These are phyloP conservation scores for Parauchenoglanis punctatus DNA, from an alignment of 2,797 vertebrate species.

Conservation along the genomic window DNA sequence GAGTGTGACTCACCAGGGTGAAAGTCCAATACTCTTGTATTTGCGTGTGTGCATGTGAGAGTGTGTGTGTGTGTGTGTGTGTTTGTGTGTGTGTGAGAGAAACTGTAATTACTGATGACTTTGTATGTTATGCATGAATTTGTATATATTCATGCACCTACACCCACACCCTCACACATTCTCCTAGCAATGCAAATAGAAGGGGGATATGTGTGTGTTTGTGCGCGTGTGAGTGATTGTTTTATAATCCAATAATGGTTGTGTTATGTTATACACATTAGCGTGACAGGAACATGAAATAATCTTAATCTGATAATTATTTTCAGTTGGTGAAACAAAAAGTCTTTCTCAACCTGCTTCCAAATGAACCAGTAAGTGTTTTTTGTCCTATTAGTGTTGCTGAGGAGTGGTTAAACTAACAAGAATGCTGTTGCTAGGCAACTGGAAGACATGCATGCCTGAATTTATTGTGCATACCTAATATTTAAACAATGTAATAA, in stretches of 20 bases:
- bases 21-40: slow-evolving; percentile 21
- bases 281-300: background rate
- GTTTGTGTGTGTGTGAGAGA: background rate
- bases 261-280: background rate
- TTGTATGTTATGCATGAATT: background rate
- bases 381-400: background rate
- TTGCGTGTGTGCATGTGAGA: slow-evolving; percentile 1
- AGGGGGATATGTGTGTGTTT: too few species aligned
- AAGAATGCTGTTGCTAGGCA: background rate
- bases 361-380: background rate
- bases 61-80: background rate
- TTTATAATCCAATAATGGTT: background rate
- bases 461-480: background rate
- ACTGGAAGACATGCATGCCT: background rate
- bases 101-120: background rate
- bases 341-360: too few species aligned
- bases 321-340: background rate
- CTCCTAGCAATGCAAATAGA: too few species aligned
- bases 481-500: background rate
- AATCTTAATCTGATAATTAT: background rate
- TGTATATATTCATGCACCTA: background rate
- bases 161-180: too few species aligned
- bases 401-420: background rate
- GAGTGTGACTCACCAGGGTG: background rate
- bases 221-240: background rate